Evolutionary conservation across 2,888 invertebrate species (phyloP).

Genomic region (Drosophila vallismaia): DNA sequence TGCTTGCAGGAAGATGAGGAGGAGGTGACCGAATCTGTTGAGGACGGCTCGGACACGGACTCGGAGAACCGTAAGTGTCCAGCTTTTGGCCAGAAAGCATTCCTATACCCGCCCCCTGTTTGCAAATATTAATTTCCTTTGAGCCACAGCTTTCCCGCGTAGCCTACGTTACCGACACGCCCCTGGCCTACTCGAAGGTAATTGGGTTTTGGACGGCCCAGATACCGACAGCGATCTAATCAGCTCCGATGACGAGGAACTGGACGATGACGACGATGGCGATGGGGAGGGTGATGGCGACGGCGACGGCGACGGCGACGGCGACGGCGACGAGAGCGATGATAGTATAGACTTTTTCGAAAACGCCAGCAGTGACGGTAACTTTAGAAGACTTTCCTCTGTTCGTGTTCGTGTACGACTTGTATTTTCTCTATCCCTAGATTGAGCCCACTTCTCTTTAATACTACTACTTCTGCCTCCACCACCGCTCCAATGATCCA

Average conservation of each 20-base stretch:
- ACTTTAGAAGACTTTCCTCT: constrained; percentile 16
- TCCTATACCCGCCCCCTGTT: background rate
- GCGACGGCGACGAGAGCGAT: constrained; percentile 6
- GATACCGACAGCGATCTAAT: constrained; percentile 25
- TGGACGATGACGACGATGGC: constrained; percentile 59
- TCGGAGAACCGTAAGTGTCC: constrained; percentile 76
- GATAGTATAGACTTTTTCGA: constrained; percentile 22
- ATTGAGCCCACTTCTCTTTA: constrained; percentile 37
- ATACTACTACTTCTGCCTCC: constrained; percentile 12
- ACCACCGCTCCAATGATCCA: constrained; percentile 9
- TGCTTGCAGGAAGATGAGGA: constrained; percentile 87
- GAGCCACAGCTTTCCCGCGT: constrained; percentile 66
- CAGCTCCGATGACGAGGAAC: constrained; percentile 58
- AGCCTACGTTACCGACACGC: constrained; percentile 67
- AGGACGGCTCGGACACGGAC: constrained; percentile 85
- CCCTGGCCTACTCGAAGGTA: constrained; percentile 61
- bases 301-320: constrained; percentile 51
- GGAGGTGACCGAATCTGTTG: constrained; percentile 85
- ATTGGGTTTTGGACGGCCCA: constrained; percentile 51
- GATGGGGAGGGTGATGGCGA: constrained; percentile 58
- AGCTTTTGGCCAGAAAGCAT: background rate
- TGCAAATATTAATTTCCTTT: constrained; percentile 46
- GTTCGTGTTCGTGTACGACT: constrained; percentile 16
- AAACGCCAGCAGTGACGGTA: constrained; percentile 58
- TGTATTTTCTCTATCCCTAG: constrained; percentile 37